A percentile compares a stretch with the other conserved stretches of the same genome.
These are phyloP conservation scores for Drosophila arizonae DNA, from an alignment of 1,140 invertebrate species.

Conservation along the genomic window DNA sequence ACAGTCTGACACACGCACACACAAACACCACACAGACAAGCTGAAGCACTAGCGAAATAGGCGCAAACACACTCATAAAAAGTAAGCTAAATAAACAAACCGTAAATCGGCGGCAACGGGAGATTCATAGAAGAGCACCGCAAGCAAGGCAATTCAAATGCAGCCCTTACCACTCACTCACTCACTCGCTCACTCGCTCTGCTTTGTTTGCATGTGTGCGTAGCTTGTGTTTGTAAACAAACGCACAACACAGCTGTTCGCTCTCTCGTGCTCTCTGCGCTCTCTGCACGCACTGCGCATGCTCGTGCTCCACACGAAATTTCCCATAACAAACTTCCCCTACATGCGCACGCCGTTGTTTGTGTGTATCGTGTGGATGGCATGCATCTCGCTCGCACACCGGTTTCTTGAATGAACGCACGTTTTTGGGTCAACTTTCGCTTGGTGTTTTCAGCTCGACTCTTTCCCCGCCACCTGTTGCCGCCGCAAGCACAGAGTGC, in stretches of 20 bases:
- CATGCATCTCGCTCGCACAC: conserved; percentile 45
- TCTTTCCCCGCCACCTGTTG: conserved; percentile 54
- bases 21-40: not conserved
- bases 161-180: not conserved
- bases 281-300: conserved; percentile 47
- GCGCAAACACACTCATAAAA: conserved; percentile 52
- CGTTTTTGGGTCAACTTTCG: conserved; percentile 74
- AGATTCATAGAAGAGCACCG: conserved; percentile 22
- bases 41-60: conserved; percentile 31
- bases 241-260: conserved; percentile 47
- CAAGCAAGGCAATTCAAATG: conserved; percentile 38
- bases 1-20: not conserved
- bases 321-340: conserved; percentile 81
- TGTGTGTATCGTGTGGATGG: conserved; percentile 51
- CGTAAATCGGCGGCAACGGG: conserved; percentile 39
- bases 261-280: conserved; percentile 17
- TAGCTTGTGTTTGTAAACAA: conserved; percentile 59
- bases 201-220: conserved; percentile 34
- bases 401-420: conserved; percentile 65
- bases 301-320: conserved; percentile 60
- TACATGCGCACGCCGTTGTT: conserved; percentile 27
- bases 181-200: not conserved
- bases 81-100: conserved; percentile 77
- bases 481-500: conserved; percentile 38
- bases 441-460: conserved; percentile 27